Evolutionary conservation across 2,888 invertebrate species (phyloP), one percentile per base, ranked within the genome.

Genomic region (Himalopsyche japonica): DNA sequence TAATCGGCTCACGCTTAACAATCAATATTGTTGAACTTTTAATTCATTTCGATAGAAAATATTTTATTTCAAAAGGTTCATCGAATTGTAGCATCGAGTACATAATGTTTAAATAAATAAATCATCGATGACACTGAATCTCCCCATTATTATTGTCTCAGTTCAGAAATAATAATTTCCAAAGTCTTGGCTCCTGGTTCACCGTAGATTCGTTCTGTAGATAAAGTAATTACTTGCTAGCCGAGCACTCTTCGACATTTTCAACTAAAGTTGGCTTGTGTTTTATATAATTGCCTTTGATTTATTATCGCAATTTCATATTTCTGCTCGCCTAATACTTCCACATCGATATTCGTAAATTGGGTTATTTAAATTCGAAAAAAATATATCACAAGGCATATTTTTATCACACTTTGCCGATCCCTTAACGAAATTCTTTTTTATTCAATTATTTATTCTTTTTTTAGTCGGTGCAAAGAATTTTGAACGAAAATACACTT

Each of bases 201-300:
- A 32, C 82, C 70, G 12, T 30, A 82, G 82, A 82, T 82, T 32
- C 79, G 79, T 18, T 70, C 76, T 32, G 70, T 70, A 70, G 83
- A 83, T 80, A 83, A 80, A 83, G 83, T 80, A 83, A 83, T 83
- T 83, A 83, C 80, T 83, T 83, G 49, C 76, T 80, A 76, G 49
- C 76, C 49, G 48, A 77, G 80, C 76, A 30, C 24, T 70, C 70
- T 70, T 70, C 70, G 70, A 70, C 70, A 70, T 70, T 76, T 83
- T 83, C 83, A 76, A 83, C 83, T 76, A 49, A 34, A 70, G 84
- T 70, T 84, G 84, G 84, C 48, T 81, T 81, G 37, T 84, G 79
- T 81, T 76, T 82, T 77, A 83, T 82, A 84, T 84, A 86, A 86
- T 86, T 86, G 86, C 79, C 80, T 37, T 27, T 84, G 86, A 86